Evolutionary conservation across 2,797 vertebrate genomes (phyloP), one percentile per base, ranked within the genome.

Genomic region (Dendrocincla tyrannina): DNA sequence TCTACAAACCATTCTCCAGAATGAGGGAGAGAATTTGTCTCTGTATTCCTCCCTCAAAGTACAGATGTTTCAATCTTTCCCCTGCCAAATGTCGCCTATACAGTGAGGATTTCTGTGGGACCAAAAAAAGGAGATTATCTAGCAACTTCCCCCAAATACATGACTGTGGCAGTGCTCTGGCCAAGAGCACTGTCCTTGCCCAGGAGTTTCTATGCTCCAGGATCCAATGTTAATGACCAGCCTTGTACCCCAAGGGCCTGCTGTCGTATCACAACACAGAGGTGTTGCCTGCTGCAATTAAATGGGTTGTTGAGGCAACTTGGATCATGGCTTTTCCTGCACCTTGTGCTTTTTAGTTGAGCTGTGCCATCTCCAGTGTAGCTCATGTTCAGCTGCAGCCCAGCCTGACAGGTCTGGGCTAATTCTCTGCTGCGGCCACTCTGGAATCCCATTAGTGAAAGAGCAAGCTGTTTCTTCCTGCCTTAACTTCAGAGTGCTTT

Each of bases 361-460:
- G 49, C n/a, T 49, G 17, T 67, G 52, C 32, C 44, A 13, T 46
- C 63, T 55, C 62, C 20, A 41, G 47, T 10, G 1, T 6, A 55
- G 47, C 46, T 85, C 0, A 6, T n/a, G 55, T 25, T 37, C 22
- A 68, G 59, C 30, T 64, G 42, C 70, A 81, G 77, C 67, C 33
- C 2, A 3, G 41, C 44, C 62, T 8, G 6, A 33, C 2, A 8
- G 12, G 22, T 73, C 55, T 46, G 64, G 58, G 50, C 47, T 70
- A 42, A 69, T 90, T 70, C 74, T 79, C 75, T 9, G 4, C 70
- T 68, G 69, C 4, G 3, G 42, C 75, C 7, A 6, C 60, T 89
- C 75, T 30, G 72, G 64, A 85, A 77, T 91, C 33, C 90, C 73
- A 55, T 80, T 67, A 91, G 62, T 52, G 53, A 91, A 83, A 79